Evolutionary conservation across 2,888 invertebrate species (phyloP), one percentile per base, ranked within the genome.

Genomic region (Synanthedon myopaeformis): DNA sequence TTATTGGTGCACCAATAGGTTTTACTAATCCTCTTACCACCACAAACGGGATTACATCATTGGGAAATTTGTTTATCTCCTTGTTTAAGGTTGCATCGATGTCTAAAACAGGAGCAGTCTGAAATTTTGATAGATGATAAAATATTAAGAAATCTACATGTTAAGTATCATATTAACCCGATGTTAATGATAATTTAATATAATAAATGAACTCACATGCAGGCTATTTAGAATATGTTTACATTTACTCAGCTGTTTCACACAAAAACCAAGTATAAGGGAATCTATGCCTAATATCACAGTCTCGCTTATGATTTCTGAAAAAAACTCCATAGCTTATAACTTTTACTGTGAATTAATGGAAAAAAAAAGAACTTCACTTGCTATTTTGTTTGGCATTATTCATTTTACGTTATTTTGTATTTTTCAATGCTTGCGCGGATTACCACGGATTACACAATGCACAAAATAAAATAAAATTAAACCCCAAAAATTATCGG

Each of bases 21-120:
- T 91, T 91, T 1, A 95, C 93, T 28, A 91, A 88, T 1, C 95
- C 96, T 54, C 93, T 82, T 53, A 95, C 89, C 19, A 93, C 93
- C 49, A 93, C 92, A 81, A 94, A 95, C 0, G 92, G 91, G 57
- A 94, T 84, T 60, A 90, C 91, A 58, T 90, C 86, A 58, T 91
- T 89, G 4, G 91, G 86, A 59, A 90, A 90, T 53, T 89, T 89
- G 51, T 87, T 79, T n/a, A 94, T 85, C 62, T 91, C 87, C 41
- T 89, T 86, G 57, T 89, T 90, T 5, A 95, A 72, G 49, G 91
- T 88, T 12, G 88, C 79, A 67, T 93, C 91, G 57, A 94, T 90
- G 53, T 92, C 90, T 51, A 93, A 72, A 56, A 92, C 90, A 23
- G 94, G 93, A 51, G 93, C 93, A 57, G 89, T 88, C 94, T 94